Evolutionary conservation across 2,113 vertebrate species (phyloP).

Genomic region (Beaufortia kweichowensis): DNA sequence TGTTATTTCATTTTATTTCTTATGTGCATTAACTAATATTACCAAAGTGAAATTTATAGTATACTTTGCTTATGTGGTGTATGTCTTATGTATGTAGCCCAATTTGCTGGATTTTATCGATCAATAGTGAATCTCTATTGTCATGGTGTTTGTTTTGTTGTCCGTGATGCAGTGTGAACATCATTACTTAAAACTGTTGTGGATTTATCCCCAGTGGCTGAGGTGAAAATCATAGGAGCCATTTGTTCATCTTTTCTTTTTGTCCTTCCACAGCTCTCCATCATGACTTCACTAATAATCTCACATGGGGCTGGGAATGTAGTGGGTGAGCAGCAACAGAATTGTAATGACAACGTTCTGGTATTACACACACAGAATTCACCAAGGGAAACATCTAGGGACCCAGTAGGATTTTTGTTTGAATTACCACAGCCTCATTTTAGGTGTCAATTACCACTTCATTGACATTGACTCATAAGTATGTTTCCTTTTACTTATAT

Average conservation of each 20-base stretch:
- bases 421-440: too few species aligned
- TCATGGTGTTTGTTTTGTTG: constrained; percentile 12
- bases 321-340: not conserved
- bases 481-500: too few species aligned
- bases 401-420: not conserved
- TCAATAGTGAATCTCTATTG: constrained; percentile 20
- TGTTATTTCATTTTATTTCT: not conserved
- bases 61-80: not conserved
- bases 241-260: constrained; percentile 40
- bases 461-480: too few species aligned
- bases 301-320: constrained; percentile 6
- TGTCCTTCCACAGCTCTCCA: not conserved
- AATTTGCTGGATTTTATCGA: not conserved
- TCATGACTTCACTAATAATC: constrained; percentile 36
- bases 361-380: not conserved
- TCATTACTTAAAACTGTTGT: constrained; percentile 40
- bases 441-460: too few species aligned
- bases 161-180: constrained; percentile 12
- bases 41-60: not conserved
- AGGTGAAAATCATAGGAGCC: not conserved
- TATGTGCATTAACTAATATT: not conserved
- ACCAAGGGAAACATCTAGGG: not conserved
- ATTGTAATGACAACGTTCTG: constrained; percentile 12
- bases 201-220: constrained; percentile 22
- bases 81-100: constrained; percentile 2